phyloP scores from a whole-genome alignment of 2,888 invertebrate species.

The Tuberolachnus salignus region DNA sequence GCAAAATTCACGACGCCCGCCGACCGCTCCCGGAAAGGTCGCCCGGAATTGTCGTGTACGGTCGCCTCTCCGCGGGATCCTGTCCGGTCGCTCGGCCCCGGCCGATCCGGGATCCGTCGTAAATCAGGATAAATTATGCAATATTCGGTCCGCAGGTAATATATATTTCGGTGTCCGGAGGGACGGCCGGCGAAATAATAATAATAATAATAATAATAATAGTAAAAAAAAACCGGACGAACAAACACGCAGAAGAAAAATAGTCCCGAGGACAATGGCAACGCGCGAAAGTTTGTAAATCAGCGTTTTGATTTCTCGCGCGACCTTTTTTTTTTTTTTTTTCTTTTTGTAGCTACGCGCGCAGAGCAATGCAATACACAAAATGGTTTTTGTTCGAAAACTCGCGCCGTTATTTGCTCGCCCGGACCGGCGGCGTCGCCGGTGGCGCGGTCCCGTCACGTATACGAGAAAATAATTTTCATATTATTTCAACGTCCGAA shows the following conservation, averaged over 20 bases:
- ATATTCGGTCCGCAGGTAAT: constrained; percentile 28
- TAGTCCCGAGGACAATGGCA: not conserved
- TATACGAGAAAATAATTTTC: no score
- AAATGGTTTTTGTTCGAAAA: constrained; percentile 5
- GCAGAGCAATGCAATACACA: not conserved
- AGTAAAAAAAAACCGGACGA: no score
- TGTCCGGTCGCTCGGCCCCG: not conserved
- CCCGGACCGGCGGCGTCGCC: not conserved
- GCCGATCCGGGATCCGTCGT: not conserved
- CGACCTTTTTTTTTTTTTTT: constrained; percentile 6
- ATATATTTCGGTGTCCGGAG: constrained; percentile 4
- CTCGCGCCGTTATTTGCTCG: not conserved
- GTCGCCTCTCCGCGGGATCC: not conserved
- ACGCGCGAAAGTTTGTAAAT: constrained; percentile 28
- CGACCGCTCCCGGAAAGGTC: no score
- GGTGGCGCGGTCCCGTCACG: no score
- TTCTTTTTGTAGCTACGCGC: no score
- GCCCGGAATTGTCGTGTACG: not conserved
- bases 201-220: no score
- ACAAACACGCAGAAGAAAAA: not conserved
- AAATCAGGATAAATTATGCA: constrained; percentile 51
- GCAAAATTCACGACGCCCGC: no score
- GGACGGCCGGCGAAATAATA: constrained; percentile 13
- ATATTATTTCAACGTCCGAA: no score
- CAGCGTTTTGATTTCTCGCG: constrained; percentile 38